Base-by-base conservation (phyloP, 2,888 invertebrate genomes). In the Cheilosia vernalis region DNA sequence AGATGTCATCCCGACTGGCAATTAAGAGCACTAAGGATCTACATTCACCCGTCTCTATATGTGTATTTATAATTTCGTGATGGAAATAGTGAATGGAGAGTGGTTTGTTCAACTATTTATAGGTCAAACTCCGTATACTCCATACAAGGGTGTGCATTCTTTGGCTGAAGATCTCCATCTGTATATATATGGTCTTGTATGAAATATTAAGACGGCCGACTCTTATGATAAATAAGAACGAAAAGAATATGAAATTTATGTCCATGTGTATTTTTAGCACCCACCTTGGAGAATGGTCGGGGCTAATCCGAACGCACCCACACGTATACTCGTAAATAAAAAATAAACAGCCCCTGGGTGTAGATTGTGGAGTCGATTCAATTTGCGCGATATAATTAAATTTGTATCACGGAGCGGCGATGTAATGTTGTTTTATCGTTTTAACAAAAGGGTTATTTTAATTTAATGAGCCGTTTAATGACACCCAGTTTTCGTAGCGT, bases 401-500 rank as follows among this genome's bases (percentile, higher is more conserved):
- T 85, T 85, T 81, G 66, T 85, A 80, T 70, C 76, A 74, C 70
- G 64, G 64, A 61, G 47, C 51, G 13, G 19, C 42, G 47, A 53
- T 40, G 73, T 84, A 58, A 79, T 84, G 80, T 76, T 80, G 66
- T 81, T 72, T 85, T 76, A 77, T 85, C 76, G 77, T 63, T 74
- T 72, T 61, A 85, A 72, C 76, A 85, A 85, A 79, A 85, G 85
- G 85, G 74, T 85, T 76, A 77, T 85, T 81, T 85, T 81, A 85
- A 85, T 85, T 85, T 85, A 85, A 85, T 85, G 85, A 85, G 77
- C 77, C 85, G 77, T 76, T 85, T 85, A 85, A 85, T 85, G 76
- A 77, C 76, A 63, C 63, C 70, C 67, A 37, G 49, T 27, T 80
- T 51, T 21, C 13, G 67, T 80, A 66, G 66, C 44, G 61, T 66